phyloP scores from a whole-genome alignment of 2,797 vertebrate species.

The Poecile montanus region DNA sequence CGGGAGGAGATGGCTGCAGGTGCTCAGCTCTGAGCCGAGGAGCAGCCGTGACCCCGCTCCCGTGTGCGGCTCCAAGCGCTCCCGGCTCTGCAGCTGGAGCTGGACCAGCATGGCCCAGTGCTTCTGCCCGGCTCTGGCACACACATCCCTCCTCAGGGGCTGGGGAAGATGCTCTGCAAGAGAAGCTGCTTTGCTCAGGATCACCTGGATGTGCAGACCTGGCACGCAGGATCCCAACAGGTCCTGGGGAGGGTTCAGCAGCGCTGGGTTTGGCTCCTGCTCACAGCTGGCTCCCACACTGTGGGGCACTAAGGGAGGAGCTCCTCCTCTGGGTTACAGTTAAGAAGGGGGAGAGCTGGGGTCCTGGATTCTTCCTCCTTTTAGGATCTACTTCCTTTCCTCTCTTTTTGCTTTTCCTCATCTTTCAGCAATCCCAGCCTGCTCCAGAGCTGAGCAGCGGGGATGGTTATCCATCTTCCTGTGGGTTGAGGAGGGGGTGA shows the following conservation, averaged over 20 bases:
- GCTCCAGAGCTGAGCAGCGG: neutral
- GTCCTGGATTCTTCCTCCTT: neutral
- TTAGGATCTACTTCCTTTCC: neutral
- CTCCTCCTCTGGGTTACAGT: fast-evolving
- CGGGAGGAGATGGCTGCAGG: fast-evolving
- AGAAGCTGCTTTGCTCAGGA: neutral
- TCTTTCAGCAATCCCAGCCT: neutral
- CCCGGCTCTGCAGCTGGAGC: neutral
- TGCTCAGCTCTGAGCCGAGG: fast-evolving
- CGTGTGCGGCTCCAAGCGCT: fast-evolving
- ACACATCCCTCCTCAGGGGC: fast-evolving
- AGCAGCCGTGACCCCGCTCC: fast-evolving
- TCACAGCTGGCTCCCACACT: fast-evolving
- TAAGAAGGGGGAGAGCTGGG: neutral
- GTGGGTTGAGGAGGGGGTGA: neutral
- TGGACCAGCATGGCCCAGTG: neutral
- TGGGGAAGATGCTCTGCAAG: fast-evolving
- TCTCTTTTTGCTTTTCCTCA: neutral
- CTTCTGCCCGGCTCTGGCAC: neutral
- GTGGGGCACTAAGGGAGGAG: neutral
- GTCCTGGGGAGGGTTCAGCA: neutral
- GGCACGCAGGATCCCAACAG: fast-evolving
- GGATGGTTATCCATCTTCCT: neutral
- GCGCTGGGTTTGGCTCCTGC: fast-evolving
- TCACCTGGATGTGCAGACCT: neutral